phyloP scores from a whole-genome alignment of 2,888 invertebrate species.

The Pristionchus fissidentatus region DNA sequence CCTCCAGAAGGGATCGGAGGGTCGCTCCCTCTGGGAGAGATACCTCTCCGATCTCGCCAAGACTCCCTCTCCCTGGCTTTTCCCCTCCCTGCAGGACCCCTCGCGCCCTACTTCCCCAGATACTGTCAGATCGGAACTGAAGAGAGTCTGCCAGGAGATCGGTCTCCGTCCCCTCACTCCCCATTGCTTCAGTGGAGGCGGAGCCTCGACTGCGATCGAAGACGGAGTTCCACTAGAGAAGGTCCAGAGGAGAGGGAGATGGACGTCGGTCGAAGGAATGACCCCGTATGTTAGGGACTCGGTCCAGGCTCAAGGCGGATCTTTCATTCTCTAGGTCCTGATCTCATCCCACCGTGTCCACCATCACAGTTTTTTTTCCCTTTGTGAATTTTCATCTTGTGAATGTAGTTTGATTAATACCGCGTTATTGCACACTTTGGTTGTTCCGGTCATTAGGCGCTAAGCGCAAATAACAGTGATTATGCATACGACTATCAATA shows the following conservation, averaged over 20 bases:
- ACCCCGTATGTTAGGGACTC: background rate
- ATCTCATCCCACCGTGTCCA: too few species aligned
- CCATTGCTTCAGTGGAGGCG: constrained; percentile 10
- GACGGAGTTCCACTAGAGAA: background rate
- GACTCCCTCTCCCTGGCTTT: background rate
- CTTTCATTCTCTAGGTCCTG: background rate
- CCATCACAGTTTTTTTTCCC: too few species aligned
- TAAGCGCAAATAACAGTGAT: too few species aligned
- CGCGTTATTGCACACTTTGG: too few species aligned
- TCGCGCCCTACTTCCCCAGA: background rate
- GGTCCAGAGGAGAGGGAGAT: background rate
- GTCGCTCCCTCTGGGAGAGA: too few species aligned
- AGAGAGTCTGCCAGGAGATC: background rate
- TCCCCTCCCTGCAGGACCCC: background rate
- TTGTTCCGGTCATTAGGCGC: too few species aligned
- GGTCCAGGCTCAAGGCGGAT: background rate
- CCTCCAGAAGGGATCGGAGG: background rate
- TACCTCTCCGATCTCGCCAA: background rate
- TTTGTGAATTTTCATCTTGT: too few species aligned
- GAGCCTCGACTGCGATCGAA: background rate
- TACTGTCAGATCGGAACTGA: background rate
- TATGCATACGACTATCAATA: too few species aligned
- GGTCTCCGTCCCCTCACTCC: background rate
- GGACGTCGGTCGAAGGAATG: background rate
- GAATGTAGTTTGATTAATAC: too few species aligned